phyloP scores from a whole-genome alignment of 2,113 vertebrate species.

The Otus sunia region DNA sequence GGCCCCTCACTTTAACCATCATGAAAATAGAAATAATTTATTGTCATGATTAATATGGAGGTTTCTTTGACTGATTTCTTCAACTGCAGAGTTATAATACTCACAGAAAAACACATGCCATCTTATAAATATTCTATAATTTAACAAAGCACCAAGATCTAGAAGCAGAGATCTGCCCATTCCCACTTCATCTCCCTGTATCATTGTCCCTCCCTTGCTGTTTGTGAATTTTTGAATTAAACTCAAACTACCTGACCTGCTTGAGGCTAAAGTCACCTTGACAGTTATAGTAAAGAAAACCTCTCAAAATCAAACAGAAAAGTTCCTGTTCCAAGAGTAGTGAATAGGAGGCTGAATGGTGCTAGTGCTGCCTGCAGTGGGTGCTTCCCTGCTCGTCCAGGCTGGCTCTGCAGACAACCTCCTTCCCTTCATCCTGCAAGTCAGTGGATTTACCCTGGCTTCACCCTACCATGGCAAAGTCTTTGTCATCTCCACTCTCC shows the following conservation, averaged over 20 bases:
- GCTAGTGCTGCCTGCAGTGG: fast-evolving
- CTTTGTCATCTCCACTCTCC: background rate
- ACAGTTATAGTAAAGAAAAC: background rate
- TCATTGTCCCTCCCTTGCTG: background rate
- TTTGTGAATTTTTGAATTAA: background rate
- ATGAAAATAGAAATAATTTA: background rate
- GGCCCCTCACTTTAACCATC: background rate
- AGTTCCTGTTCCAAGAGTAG: background rate
- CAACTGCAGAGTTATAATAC: background rate
- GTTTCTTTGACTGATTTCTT: background rate
- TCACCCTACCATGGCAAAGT: background rate
- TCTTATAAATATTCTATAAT: background rate
- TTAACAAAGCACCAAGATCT: background rate
- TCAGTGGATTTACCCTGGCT: background rate
- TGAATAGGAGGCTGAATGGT: background rate
- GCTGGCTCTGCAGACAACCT: background rate
- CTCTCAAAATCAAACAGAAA: background rate
- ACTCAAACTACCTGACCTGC: background rate
- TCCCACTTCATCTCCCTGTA: background rate
- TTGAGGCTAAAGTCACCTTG: background rate
- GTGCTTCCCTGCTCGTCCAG: background rate
- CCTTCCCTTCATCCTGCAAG: background rate
- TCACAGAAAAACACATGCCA: background rate
- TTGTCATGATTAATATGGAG: background rate
- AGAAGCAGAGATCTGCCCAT: background rate